phyloP scores from a whole-genome alignment of 2,113 vertebrate species.

The Probosciger aterrimus region DNA sequence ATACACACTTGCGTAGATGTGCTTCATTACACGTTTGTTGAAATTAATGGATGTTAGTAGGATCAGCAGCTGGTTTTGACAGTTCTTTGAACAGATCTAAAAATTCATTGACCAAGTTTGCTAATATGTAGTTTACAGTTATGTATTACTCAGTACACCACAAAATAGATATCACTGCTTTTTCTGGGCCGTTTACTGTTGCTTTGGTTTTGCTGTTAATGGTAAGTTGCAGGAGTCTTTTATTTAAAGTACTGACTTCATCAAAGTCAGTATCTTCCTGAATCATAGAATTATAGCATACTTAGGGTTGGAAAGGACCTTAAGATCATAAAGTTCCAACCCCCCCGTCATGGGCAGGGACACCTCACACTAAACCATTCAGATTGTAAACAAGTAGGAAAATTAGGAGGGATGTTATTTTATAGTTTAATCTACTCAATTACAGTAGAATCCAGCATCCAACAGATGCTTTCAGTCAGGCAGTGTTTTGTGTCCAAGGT shows the following conservation, averaged over 20 bases:
- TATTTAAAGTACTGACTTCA: neutral
- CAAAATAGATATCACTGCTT: slow-evolving; percentile 75
- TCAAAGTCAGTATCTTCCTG: neutral
- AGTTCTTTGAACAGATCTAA: neutral
- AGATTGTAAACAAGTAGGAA: slow-evolving; percentile 75
- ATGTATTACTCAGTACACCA: slow-evolving; percentile 46
- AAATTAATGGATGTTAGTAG: neutral
- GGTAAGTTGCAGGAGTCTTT: slow-evolving; percentile 66
- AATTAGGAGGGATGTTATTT: slow-evolving; percentile 76
- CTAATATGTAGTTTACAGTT: neutral
- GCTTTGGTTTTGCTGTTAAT: slow-evolving; percentile 79
- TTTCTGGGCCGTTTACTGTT: slow-evolving; percentile 77
- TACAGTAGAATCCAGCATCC: neutral
- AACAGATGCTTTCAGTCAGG: neutral
- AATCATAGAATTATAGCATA: neutral
- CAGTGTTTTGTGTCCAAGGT: neutral
- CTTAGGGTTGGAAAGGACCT: neutral
- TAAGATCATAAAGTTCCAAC: neutral
- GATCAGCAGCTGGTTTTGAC: neutral
- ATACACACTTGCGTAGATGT: neutral
- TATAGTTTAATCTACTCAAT: slow-evolving; percentile 1
- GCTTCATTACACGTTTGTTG: neutral
- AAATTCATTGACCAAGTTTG: neutral
- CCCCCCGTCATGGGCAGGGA: neutral
- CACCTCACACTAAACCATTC: slow-evolving; percentile 5